These are phyloP conservation scores for Cynopterus sphinx DNA, from an alignment of 2,797 vertebrate species.

Conservation along the genomic window DNA sequence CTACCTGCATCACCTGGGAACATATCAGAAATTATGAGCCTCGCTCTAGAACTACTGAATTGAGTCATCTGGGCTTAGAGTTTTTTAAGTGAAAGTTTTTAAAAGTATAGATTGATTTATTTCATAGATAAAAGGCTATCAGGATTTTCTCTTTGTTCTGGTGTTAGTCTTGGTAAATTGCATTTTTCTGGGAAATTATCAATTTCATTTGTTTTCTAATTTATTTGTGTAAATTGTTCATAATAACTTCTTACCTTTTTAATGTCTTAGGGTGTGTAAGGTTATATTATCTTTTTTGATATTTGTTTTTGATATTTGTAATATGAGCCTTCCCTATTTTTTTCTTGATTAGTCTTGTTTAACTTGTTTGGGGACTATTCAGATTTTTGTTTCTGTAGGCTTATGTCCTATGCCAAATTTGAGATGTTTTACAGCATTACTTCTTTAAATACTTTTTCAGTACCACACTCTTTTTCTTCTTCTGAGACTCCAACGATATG, in stretches of 20 bases:
- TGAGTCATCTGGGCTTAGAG: neutral
- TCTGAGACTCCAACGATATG: neutral
- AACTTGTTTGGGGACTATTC: neutral
- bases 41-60: neutral
- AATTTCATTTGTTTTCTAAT: slow-evolving; percentile 3
- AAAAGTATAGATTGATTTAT: neutral
- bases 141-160: slow-evolving; percentile 12
- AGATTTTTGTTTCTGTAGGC: neutral
- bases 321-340: neutral
- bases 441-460: neutral
- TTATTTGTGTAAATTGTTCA: neutral
- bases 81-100: neutral
- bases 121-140: neutral
- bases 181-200: neutral
- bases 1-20: neutral
- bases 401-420: neutral
- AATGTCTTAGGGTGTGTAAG: neutral
- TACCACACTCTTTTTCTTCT: neutral
- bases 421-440: neutral
- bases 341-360: neutral
- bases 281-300: neutral
- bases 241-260: neutral
- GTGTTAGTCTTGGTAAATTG: neutral
- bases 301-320: neutral
- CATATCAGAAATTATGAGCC: neutral